These are phyloP conservation scores for Drosophila pseudotakahashii DNA, from an alignment of 2,888 invertebrate species.

Conservation along the genomic window DNA sequence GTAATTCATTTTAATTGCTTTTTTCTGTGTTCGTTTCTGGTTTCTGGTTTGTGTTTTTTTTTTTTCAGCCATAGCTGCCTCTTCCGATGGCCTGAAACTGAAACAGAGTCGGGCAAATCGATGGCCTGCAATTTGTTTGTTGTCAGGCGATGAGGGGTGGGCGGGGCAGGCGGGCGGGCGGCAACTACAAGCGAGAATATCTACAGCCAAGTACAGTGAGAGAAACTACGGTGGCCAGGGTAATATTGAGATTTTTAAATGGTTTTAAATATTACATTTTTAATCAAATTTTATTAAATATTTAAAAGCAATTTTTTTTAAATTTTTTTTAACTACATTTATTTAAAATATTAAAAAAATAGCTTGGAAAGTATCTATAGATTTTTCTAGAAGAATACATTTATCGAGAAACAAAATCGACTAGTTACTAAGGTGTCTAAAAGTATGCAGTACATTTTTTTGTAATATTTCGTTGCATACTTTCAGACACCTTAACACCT, in stretches of 20 bases:
- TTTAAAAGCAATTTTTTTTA: too few species aligned
- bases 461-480: not conserved
- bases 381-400: too few species aligned
- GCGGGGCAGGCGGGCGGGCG: slow-evolving; percentile 18
- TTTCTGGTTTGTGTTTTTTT: not conserved
- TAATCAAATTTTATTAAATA: too few species aligned
- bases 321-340: too few species aligned
- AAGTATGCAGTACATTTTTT: too few species aligned
- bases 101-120: slow-evolving; percentile 50
- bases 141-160: slow-evolving; percentile 39
- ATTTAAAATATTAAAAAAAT: too few species aligned
- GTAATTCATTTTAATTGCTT: slow-evolving; percentile 12
- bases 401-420: too few species aligned
- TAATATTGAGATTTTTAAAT: not conserved
- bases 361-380: too few species aligned
- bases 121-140: slow-evolving; percentile 51
- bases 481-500: too few species aligned
- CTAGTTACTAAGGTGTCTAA: too few species aligned
- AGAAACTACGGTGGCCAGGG: not conserved
- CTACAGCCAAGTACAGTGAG: slow-evolving; percentile 25
- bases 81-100: slow-evolving; percentile 14
- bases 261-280: too few species aligned
- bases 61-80: not conserved
- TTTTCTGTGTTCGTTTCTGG: slow-evolving; percentile 8
- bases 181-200: slow-evolving; percentile 26